phyloP scores from a whole-genome alignment of 2,113 vertebrate genomes.

The Chionis minor region DNA sequence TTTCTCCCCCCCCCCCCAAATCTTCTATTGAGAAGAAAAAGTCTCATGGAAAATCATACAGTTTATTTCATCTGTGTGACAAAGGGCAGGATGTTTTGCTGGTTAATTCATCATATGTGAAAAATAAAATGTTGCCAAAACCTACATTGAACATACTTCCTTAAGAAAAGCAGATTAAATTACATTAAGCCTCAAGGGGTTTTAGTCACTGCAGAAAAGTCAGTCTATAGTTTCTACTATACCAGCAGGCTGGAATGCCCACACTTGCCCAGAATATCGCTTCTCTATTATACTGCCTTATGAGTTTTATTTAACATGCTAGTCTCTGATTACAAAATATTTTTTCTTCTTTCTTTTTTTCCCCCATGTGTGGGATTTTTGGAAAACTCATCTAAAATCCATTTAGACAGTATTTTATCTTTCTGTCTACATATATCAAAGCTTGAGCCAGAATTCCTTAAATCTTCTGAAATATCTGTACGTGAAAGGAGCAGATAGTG shows the following conservation, averaged over 20 bases:
- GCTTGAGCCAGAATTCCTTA: neutral
- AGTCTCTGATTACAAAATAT: neutral
- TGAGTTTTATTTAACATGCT: neutral
- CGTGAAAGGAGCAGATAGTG: neutral
- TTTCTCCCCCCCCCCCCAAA: neutral
- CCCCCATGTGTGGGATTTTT: neutral
- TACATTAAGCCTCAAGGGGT: constrained; percentile 9
- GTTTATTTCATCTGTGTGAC: constrained; percentile 10
- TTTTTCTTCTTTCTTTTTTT: neutral
- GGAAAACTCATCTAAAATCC: neutral
- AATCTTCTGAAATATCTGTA: neutral
- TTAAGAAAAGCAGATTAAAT: constrained; percentile 41
- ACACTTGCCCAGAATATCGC: neutral
- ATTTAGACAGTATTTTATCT: neutral
- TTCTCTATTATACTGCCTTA: neutral
- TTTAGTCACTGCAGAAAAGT: constrained; percentile 47
- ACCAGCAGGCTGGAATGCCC: neutral
- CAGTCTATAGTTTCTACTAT: neutral
- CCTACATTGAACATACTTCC: constrained; percentile 5
- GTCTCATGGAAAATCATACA: neutral
- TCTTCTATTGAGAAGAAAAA: neutral
- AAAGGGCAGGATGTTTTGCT: constrained; percentile 55
- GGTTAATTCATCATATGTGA: constrained; percentile 24
- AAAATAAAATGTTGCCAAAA: constrained; percentile 43
- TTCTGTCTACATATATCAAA: neutral